Evolutionary conservation across 2,888 invertebrate genomes (phyloP), one percentile per base, ranked within the genome.

Genomic region (Ochropleura plecta): DNA sequence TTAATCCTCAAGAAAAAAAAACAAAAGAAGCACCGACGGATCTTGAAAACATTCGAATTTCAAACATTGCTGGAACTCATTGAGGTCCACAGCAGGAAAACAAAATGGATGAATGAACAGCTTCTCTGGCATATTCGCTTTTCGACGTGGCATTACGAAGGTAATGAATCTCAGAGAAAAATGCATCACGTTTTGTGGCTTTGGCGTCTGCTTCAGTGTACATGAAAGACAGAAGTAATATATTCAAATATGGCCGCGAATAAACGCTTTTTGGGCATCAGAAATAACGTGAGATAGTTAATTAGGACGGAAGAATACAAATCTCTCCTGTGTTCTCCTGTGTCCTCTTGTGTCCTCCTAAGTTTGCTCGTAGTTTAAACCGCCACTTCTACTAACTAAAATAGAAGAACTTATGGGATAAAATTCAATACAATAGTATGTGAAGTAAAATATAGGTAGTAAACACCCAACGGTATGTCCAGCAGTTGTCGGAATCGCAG

Each of bases 401-500:
- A 3, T 30, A 57, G 7, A 8, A 30, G 3, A 57, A 55, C 55
- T 10, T 55, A 20, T 53, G n/a, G 10, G 10, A 16, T 16, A 59
- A 40, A 8, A 40, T 59, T 6, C 10, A n/a, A 2, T 7, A 42
- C 40, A 44, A 12, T n/a, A n/a, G 12, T 44, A 12, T n/a, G 12
- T 9, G 1, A 62, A 62, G 44, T 44, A 7, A 44, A 62, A n/a
- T 8, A 44, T 14, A 0, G 40, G 9, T 40, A 59, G 44, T 78
- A 63, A 63, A 80, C 53, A 71, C 3, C 42, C 55, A 79, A 71
- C 71, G 62, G 70, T 81, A 62, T 48, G 70, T n/a, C 67, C 80
- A 69, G 51, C 16, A 63, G 60, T 69, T 73, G 76, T 89, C 10
- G 57, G 66, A 85, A 68, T 49, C 73, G 73, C 73, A 73, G 62